Evolutionary conservation across 2,113 vertebrate genomes (phyloP).

Genomic region (Illadopsis cleaveri): DNA sequence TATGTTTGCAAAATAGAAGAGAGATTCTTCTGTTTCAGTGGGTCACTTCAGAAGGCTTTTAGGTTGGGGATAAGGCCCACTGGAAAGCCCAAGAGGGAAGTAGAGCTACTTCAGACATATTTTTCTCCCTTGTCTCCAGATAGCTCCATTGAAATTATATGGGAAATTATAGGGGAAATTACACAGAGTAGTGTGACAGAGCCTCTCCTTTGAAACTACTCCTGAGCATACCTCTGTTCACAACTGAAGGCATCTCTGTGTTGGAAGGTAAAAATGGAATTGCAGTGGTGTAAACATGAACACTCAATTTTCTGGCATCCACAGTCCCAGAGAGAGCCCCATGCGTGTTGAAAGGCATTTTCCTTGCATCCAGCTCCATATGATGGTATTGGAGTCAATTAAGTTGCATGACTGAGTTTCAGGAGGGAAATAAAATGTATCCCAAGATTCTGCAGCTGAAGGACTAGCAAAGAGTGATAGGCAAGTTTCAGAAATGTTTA

Average conservation of each 20-base stretch:
- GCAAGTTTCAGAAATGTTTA: background rate
- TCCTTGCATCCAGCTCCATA: background rate
- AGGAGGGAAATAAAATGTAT: background rate
- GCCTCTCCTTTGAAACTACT: background rate
- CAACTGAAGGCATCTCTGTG: background rate
- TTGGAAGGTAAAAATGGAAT: background rate
- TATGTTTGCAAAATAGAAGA: background rate
- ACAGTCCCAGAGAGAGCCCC: background rate
- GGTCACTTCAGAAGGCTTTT: background rate
- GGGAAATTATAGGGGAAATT: background rate
- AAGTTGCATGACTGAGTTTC: background rate
- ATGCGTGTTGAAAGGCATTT: accelerated
- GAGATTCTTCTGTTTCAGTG: background rate
- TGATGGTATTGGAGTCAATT: background rate
- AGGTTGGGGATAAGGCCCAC: background rate
- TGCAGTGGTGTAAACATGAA: background rate
- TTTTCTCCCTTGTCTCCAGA: background rate
- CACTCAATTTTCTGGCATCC: background rate
- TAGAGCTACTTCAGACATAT: background rate
- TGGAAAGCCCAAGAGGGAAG: background rate
- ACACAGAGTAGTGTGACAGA: background rate
- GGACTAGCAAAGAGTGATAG: background rate
- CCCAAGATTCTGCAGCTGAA: background rate
- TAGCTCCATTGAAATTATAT: background rate
- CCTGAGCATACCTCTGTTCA: background rate